Percentiles rank a stretch among this genome's conserved stretches.
phyloP scores from a whole-genome alignment of 1,140 invertebrate species.

The Samia ricini region DNA sequence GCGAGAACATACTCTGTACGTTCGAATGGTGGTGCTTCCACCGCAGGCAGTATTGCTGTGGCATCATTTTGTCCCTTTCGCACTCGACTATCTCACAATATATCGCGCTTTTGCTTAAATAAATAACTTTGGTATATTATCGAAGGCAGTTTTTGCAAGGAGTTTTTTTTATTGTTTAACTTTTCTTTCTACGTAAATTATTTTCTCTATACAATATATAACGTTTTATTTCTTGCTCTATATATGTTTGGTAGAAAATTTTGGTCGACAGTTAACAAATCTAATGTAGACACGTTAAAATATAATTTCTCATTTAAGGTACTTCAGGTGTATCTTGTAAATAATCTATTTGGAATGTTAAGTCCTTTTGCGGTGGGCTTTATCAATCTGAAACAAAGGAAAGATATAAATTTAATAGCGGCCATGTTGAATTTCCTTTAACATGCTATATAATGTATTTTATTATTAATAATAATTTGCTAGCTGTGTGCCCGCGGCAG shows the following conservation, averaged over 20 bases:
- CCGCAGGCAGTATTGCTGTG: constrained; percentile 92
- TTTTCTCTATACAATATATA: constrained; percentile 1
- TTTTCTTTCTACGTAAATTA: constrained; percentile 5
- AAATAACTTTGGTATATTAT: constrained; percentile 39
- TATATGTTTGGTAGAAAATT: constrained; percentile 40
- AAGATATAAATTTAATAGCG: background rate
- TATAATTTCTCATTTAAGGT: constrained; percentile 29
- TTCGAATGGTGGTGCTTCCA: constrained; percentile 96
- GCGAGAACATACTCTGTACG: constrained; percentile 93
- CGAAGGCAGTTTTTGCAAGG: constrained; percentile 25
- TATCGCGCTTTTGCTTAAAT: background rate
- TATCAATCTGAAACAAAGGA: constrained; percentile 40
- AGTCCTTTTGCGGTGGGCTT: constrained; percentile 30
- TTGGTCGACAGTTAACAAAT: constrained; percentile 31
- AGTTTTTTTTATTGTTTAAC: background rate
- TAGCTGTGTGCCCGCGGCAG: too few species aligned
- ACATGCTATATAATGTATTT: too few species aligned
- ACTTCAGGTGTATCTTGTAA: constrained; percentile 11
- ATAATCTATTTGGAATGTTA: constrained; percentile 38
- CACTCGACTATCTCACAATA: background rate
- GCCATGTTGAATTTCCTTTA: too few species aligned
- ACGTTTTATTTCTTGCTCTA: constrained; percentile 1
- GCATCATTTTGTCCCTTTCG: constrained; percentile 77
- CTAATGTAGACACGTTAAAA: constrained; percentile 1
- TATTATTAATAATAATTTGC: too few species aligned